These are phyloP conservation scores for Ictidomys tridecemlineatus DNA, from an alignment of 2,113 vertebrate genomes.

Conservation along the genomic window DNA sequence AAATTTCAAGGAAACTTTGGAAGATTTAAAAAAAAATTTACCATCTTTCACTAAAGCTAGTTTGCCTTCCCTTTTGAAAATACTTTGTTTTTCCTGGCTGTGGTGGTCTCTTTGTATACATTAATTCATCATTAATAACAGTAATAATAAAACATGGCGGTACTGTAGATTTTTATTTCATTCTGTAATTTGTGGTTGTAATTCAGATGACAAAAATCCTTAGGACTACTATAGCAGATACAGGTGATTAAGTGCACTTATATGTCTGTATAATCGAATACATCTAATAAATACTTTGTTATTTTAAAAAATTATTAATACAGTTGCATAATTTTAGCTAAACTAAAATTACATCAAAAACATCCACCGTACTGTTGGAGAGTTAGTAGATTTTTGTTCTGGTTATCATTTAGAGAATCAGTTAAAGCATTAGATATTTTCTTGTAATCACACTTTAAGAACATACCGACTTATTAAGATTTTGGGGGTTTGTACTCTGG, in stretches of 20 bases:
- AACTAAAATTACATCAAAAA: neutral
- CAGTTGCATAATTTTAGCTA: neutral
- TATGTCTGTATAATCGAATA: neutral
- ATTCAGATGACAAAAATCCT: constrained; percentile 47
- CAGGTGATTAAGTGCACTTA: constrained; percentile 19
- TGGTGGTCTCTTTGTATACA: constrained; percentile 8
- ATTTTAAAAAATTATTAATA: constrained; percentile 44
- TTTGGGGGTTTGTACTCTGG: neutral
- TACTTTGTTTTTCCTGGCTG: neutral
- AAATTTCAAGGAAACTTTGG: constrained; percentile 53
- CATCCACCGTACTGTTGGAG: neutral
- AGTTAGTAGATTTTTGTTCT: constrained; percentile 32
- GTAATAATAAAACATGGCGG: neutral
- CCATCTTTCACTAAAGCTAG: constrained; percentile 12
- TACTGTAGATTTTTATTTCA: constrained; percentile 36
- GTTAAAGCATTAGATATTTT: constrained; percentile 24
- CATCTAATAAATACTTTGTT: neutral
- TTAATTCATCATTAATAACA: neutral
- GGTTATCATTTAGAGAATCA: constrained; percentile 21
- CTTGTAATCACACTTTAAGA: constrained; percentile 17
- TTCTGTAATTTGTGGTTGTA: constrained; percentile 5
- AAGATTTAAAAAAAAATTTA: neutral
- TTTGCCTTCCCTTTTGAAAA: neutral
- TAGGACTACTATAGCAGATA: neutral
- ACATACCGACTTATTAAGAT: neutral